Conservation (phyloP, 2,888 invertebrate genomes). For the Linnaemya tessellans region DNA sequence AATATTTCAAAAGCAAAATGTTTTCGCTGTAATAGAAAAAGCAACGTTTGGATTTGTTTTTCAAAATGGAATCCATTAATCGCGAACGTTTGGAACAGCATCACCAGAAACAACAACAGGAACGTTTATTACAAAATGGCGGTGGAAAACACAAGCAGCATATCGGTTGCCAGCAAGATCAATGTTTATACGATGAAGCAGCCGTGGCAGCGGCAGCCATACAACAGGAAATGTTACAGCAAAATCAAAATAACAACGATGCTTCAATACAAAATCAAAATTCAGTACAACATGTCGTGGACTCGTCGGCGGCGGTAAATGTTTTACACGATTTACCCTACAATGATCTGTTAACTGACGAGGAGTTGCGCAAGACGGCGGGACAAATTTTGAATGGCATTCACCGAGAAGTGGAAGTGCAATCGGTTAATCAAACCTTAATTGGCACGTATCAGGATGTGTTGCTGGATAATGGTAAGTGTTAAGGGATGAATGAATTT, state of each 20-base stretch:
- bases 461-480: slow-evolving; percentile 82
- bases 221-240: slow-evolving; percentile 81
- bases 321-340: slow-evolving; percentile 75
- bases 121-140: slow-evolving; percentile 67
- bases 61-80: slow-evolving; percentile 83
- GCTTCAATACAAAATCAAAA: slow-evolving; percentile 57
- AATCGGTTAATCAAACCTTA: slow-evolving; percentile 83
- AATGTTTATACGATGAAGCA: slow-evolving; percentile 80
- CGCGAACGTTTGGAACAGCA: slow-evolving; percentile 81
- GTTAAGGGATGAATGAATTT: background rate
- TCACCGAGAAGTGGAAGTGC: slow-evolving; percentile 86
- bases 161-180: slow-evolving; percentile 73
- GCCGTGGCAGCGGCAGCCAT: slow-evolving; percentile 81
- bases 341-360: slow-evolving; percentile 80
- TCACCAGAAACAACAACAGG: slow-evolving; percentile 76
- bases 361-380: slow-evolving; percentile 85
- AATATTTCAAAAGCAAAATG: background rate
- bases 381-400: slow-evolving; percentile 86
- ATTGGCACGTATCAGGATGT: slow-evolving; percentile 82
- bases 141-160: slow-evolving; percentile 59
- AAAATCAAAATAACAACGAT: slow-evolving; percentile 66
- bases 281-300: slow-evolving; percentile 48
- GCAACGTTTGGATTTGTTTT: slow-evolving; percentile 85
- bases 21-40: slow-evolving; percentile 83
- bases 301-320: background rate